Conservation (phyloP, 2,888 invertebrate genomes). For the Caenorhabditis sp. region DNA sequence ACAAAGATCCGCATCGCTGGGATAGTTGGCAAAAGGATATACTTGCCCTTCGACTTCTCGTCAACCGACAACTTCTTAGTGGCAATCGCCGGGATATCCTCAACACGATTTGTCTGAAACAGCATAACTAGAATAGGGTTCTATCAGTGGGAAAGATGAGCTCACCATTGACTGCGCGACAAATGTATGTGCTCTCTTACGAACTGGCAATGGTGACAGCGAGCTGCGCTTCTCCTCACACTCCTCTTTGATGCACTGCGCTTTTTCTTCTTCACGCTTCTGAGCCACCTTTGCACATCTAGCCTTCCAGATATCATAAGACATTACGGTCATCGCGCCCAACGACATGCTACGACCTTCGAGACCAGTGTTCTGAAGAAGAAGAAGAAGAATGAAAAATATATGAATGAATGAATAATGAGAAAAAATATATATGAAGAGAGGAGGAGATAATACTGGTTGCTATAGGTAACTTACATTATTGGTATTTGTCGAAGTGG, state of each 20-base stretch:
- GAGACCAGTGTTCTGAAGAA: conserved; percentile 34
- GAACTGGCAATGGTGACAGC: conserved; percentile 21
- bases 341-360: conserved; percentile 50
- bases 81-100: conserved; percentile 34
- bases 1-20: conserved; percentile 53
- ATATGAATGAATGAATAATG: not conserved
- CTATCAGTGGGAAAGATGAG: not conserved
- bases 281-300: conserved; percentile 54
- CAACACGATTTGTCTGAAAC: conserved; percentile 11
- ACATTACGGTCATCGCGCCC: conserved; percentile 59
- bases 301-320: conserved; percentile 60
- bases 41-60: conserved; percentile 46
- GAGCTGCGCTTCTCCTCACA: not conserved
- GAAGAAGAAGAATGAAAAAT: not conserved
- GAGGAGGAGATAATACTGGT: not conserved
- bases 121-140: not conserved
- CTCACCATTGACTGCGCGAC: conserved; percentile 39
- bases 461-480: not conserved
- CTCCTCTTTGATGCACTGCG: conserved; percentile 6
- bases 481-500: conserved; percentile 2
- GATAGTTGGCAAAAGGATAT: conserved; percentile 49
- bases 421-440: not conserved
- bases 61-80: conserved; percentile 41
- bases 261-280: conserved; percentile 43
- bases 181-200: conserved; percentile 49